Evolutionary conservation across 2,888 invertebrate species (phyloP), one percentile per base, ranked within the genome.

Genomic region (Polyploca ridens): DNA sequence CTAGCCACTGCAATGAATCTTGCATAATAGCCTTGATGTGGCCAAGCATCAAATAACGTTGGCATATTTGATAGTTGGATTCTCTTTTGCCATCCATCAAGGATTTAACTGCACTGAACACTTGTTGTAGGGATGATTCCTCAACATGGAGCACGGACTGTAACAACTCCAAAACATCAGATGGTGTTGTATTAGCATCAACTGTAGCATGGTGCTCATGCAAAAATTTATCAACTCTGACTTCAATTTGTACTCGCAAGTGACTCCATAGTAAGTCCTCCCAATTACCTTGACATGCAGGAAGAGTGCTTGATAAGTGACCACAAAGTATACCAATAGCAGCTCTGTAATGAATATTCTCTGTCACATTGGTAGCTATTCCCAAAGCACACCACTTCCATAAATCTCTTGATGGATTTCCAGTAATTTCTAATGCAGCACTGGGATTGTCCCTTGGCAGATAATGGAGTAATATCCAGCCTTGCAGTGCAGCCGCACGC

Each of bases 231-330:
- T 99, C 99, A 0, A 98, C 98, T 71, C 96, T 95, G 14, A 97
- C 95, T 84, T 99, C 98, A 67, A 98, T 96, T 84, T 98, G 95
- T 0, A 96, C 95, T 81, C 96, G 96, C 71, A 98, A 93, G 85
- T 98, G 96, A 1, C 98, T 97, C 99, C 99, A 99, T 35, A 99
- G 90, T 69, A 97, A 93, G 87, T 99, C 99, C 79, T 97, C 96
- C 99, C 99, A 99, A 35, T 96, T 96, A n/a, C 94, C 93, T 75
- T 95, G 91, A 69, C 98, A 97, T 13, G 97, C 96, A 0, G 96
- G 95, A 54, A 98, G 87, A n/a, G 98, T 86, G 7, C 97, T 96
- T 41, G 95, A 93, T 57, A 99, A 89, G 85, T 98, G 96, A 0
- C 99, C 99, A 89, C 98, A 97, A 62, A 98, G 95, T 62, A 96